Evolutionary conservation across 2,797 vertebrate species (phyloP).

Genomic region (Acrossocheilus fasciatus): DNA sequence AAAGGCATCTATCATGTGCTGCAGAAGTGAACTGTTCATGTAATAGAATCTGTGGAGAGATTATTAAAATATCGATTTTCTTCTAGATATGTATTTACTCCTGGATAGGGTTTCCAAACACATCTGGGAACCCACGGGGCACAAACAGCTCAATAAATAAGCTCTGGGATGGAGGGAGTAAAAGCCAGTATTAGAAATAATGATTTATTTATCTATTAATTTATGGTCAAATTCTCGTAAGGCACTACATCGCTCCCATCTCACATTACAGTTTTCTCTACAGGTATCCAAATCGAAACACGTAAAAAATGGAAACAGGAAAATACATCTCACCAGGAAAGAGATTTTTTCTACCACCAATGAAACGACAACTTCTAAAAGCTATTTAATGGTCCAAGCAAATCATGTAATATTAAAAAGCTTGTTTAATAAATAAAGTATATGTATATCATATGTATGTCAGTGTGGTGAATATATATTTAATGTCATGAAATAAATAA

Average conservation of each 20-base stretch:
- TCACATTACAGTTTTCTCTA: not conserved
- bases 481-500: not conserved
- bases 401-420: not conserved
- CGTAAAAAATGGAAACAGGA: not conserved
- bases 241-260: not conserved
- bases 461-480: no score
- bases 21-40: not conserved
- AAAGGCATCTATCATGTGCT: not conserved
- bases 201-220: not conserved
- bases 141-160: slow-evolving; percentile 12
- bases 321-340: not conserved
- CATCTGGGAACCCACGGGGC: not conserved
- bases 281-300: not conserved
- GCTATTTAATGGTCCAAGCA: not conserved
- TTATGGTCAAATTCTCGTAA: not conserved
- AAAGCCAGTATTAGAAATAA: slow-evolving; percentile 2
- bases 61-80: slow-evolving; percentile 30
- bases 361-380: no score
- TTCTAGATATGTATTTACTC: slow-evolving; percentile 14
- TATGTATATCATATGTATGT: not conserved
- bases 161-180: slow-evolving; percentile 1
- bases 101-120: not conserved
- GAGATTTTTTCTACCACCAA: not conserved
- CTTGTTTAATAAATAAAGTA: not conserved
- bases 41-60: slow-evolving; percentile 4